Evolutionary conservation across 2,888 invertebrate genomes (phyloP).

Genomic region (Drosophila paracracens): DNA sequence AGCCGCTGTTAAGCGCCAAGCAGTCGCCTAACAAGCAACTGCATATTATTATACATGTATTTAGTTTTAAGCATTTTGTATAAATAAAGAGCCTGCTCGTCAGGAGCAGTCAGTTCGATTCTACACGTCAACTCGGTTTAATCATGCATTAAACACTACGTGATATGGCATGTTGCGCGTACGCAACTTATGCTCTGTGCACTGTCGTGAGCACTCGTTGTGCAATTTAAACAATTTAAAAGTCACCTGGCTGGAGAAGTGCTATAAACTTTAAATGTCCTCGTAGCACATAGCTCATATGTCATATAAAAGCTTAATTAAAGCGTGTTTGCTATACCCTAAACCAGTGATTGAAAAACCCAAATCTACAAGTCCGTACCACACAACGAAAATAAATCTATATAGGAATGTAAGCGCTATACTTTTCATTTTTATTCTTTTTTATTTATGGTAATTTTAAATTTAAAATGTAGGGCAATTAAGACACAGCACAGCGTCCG

Average conservation of each 20-base stretch:
- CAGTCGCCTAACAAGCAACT: too few species aligned
- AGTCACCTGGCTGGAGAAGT: neutral
- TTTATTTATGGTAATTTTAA: conserved; percentile 55
- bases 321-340: conserved; percentile 11
- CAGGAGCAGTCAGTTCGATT: too few species aligned
- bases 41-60: too few species aligned
- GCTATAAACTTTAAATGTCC: conserved; percentile 44
- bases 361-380: neutral
- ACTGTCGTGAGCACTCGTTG: conserved; percentile 42
- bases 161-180: conserved; percentile 34
- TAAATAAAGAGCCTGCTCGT: too few species aligned
- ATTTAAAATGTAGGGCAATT: conserved; percentile 50
- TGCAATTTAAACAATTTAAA: conserved; percentile 19
- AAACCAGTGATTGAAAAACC: neutral
- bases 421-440: too few species aligned
- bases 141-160: neutral
- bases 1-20: too few species aligned
- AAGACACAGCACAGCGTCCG: conserved; percentile 43
- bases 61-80: too few species aligned
- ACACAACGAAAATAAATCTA: too few species aligned
- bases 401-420: too few species aligned
- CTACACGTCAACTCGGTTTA: too few species aligned
- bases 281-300: conserved; percentile 27
- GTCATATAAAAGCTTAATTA: conserved; percentile 59
- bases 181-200: conserved; percentile 17